Base-by-base conservation (phyloP, 1,140 invertebrate genomes). In the Venturia canescens region DNA sequence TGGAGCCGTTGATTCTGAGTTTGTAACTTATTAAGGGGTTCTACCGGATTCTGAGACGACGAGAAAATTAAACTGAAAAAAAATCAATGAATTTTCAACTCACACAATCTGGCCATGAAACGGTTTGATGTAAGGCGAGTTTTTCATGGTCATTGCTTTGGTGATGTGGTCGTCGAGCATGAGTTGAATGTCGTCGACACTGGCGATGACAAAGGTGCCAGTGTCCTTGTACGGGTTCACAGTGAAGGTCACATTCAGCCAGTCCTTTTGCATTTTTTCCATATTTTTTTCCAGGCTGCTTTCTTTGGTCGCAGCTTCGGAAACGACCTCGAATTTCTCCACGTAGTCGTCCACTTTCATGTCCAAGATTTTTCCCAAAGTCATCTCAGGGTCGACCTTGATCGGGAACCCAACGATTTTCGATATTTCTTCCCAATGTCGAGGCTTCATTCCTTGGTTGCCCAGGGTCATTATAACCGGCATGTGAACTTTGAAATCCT, bases 111-210 rank as follows among this genome's bases (percentile, higher is more conserved):
- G 94, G 76, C 94, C 94, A 89, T 96, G 97, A 89, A 99, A 99
- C 0, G 98, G 98, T 88, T 98, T 98, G 80, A 99, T 98, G 87
- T 98, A 99, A 0, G 98, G 97, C 15, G 98, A 99, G 87, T 98
- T 98, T 91, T 98, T 97, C 97, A 99, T 99, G 1, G 98, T 99
- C 91, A 99, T 98, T 13, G 98, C 97, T 91, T 99, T 99, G 11
- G 99, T 96, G 83, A 99, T 96, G 90, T 99, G 98, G 91, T 99
- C 98, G 91, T 99, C 98, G 26, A 99, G 90, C 50, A 98, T 90
- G 16, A 98, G 91, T 92, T 99, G 98, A 87, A 99, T 98, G 85
- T 99, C 98, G 92, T 99, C 98, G 1, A 99, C 94, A 78, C 96
- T 95, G 0, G 97, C 96, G 81, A 99, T 92, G 83, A 99, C 97